These are phyloP conservation scores for Rhinatrema bivittatum DNA, from an alignment of 2,797 vertebrate species.

Conservation along the genomic window DNA sequence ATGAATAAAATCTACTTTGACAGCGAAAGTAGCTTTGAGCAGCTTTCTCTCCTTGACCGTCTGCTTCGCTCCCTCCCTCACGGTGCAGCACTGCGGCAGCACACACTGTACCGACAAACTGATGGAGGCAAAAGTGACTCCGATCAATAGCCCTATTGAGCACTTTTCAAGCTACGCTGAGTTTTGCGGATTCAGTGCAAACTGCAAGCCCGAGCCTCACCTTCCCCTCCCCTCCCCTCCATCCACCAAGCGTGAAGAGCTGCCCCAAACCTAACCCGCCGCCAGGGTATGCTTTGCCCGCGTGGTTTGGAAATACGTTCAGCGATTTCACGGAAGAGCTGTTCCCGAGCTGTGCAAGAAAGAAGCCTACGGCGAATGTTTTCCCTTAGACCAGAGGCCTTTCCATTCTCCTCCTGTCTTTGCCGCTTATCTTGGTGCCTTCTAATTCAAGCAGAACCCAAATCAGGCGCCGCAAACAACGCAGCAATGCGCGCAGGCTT, in stretches of 20 bases:
- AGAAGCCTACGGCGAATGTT: no score
- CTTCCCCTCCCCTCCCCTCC: neutral
- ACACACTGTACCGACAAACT: slow-evolving; percentile 36
- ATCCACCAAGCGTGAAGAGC: slow-evolving; percentile 14
- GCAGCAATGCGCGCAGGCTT: no score
- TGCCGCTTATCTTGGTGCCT: no score
- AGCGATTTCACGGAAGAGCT: no score
- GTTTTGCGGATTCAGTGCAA: slow-evolving; percentile 56
- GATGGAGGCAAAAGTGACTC: slow-evolving; percentile 33
- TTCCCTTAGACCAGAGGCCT: no score
- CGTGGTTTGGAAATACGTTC: no score
- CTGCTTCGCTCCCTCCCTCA: slow-evolving; percentile 6
- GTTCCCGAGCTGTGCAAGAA: no score
- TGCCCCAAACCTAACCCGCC: slow-evolving; percentile 22
- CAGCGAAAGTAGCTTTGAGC: neutral
- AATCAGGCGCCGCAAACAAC: no score
- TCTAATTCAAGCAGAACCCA: no score
- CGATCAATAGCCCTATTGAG: slow-evolving; percentile 64
- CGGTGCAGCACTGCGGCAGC: slow-evolving; percentile 37
- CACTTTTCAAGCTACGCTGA: slow-evolving; percentile 52
- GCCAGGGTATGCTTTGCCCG: no score
- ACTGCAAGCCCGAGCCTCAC: slow-evolving; percentile 9
- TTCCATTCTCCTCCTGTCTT: no score
- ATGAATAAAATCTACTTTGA: no score
- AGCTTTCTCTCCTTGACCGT: neutral